phyloP scores from a whole-genome alignment of 2,888 invertebrate genomes.

The Herminia tarsipennalis region DNA sequence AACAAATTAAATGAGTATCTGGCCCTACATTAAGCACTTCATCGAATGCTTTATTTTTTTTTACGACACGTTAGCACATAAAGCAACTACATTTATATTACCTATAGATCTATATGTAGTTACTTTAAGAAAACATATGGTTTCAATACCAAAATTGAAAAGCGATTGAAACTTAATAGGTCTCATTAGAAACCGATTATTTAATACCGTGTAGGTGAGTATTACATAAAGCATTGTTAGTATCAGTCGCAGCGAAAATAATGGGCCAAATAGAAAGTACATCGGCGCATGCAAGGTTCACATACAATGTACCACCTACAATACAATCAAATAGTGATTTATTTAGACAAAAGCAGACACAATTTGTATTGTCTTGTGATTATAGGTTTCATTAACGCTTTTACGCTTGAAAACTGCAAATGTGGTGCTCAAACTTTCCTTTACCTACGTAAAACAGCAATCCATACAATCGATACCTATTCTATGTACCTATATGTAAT shows the following conservation, averaged over 20 bases:
- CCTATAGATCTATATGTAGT: neutral
- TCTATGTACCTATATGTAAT: too few relatives aligned
- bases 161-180: slow-evolving; percentile 27
- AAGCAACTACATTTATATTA: neutral
- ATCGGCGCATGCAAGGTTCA: slow-evolving; percentile 47
- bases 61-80: neutral
- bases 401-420: slow-evolving; percentile 4
- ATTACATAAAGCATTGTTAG: slow-evolving; percentile 59
- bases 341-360: slow-evolving; percentile 24
- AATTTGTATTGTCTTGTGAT: slow-evolving; percentile 31
- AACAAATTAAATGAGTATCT: too few relatives aligned
- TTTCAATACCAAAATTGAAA: too few relatives aligned
- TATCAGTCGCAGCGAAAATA: slow-evolving; percentile 48
- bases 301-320: slow-evolving; percentile 46
- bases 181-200: slow-evolving; percentile 55
- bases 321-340: slow-evolving; percentile 47
- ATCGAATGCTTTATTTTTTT: neutral
- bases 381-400: slow-evolving; percentile 24
- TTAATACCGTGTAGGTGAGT: slow-evolving; percentile 43
- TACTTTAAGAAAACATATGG: too few relatives aligned
- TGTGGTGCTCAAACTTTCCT: neutral
- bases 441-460: too few relatives aligned
- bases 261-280: slow-evolving; percentile 61
- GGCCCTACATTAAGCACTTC: too few relatives aligned
- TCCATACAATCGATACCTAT: too few relatives aligned